Base-by-base conservation (phyloP, 2,797 vertebrate genomes). In the Brachyalestes nurse region DNA sequence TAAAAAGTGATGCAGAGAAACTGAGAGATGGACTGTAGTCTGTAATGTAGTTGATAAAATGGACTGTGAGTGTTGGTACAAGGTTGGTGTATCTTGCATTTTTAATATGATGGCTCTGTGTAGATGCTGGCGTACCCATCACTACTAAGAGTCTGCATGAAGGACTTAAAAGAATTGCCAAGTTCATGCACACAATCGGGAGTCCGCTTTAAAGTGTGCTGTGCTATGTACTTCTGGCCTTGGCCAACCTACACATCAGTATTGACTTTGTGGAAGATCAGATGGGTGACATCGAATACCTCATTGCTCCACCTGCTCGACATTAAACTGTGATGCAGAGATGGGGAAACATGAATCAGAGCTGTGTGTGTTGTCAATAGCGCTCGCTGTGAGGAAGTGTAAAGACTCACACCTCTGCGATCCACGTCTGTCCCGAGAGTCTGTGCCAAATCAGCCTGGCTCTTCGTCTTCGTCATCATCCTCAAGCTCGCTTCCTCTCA, bases 341-440 rank as follows among this genome's bases (percentile, higher is more conserved):
- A 72, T 72, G 61, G 49, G 47, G 80, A 77, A 71, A 45, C 57
- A 81, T 83, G 76, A 86, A 73, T 86, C 83, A 79, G 76, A 85
- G 83, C 58, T 40, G 34, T 34, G 60, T 62, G 25, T 62, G 75
- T 73, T 83, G 79, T 80, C 81, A 81, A 21, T 79, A 81, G 70
- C 72, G 16, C n/a, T 17, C 58, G n/a, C 79, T 61, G 9, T 6
- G 6, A 42, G 72, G 34, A 82, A 66, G 49, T 67, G 28, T 69
- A 65, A 82, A 82, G 81, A 25, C 69, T 73, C 72, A 55, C 74
- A 72, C 69, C 38, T 73, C 51, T 60, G 70, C 1, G 58, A 78
- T 72, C 28, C 58, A 34, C 34, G 65, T 34, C n/a, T 4, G 42
- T 81, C 74, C 73, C 66, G 21, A 10, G 74, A 57, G 65, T 25